Conservation (phyloP, 2,113 vertebrate species). For the Mesocricetus auratus region DNA sequence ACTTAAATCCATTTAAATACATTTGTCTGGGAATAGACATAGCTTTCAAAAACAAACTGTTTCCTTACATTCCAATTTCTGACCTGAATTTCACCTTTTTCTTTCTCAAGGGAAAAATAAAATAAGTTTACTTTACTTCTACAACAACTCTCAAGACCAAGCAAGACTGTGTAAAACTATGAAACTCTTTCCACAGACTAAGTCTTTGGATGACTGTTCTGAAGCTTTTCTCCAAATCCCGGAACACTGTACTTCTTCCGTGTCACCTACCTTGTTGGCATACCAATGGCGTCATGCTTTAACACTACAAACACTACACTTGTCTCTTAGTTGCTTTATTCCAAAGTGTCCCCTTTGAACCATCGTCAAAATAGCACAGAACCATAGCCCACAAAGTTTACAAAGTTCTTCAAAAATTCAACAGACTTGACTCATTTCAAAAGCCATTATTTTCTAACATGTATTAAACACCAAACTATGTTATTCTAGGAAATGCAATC, state of each 20-base stretch:
- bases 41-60: background rate
- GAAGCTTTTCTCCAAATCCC: slow-evolving; percentile 40
- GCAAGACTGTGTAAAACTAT: background rate
- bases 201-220: background rate
- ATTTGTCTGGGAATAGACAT: background rate
- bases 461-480: slow-evolving; percentile 27
- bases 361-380: background rate
- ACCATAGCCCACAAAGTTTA: background rate
- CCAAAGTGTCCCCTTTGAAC: background rate
- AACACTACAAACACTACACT: slow-evolving; percentile 21
- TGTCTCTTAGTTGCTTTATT: slow-evolving; percentile 48
- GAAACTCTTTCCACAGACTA: background rate
- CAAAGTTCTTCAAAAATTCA: slow-evolving; percentile 59
- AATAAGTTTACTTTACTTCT: background rate
- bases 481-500: slow-evolving; percentile 44
- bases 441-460: slow-evolving; percentile 53
- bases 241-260: background rate
- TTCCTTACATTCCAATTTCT: background rate
- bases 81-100: background rate
- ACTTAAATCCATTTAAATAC: background rate
- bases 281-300: background rate
- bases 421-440: slow-evolving; percentile 29
- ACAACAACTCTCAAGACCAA: background rate
- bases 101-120: background rate
- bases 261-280: background rate